phyloP scores from a whole-genome alignment of 2,888 invertebrate species.

The Leucoptera coffeella region DNA sequence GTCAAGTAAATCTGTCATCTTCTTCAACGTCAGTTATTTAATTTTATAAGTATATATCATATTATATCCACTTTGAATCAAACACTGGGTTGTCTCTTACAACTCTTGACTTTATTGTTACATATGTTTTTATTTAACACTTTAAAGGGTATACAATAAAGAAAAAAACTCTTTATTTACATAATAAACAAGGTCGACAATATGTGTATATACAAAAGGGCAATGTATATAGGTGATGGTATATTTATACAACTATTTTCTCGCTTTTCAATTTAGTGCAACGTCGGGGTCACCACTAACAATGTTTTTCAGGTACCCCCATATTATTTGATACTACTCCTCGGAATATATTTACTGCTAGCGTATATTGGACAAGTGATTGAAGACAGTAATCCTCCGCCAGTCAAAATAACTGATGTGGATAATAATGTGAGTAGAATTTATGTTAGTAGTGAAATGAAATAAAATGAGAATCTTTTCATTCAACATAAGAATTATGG shows the following conservation, averaged over 20 bases:
- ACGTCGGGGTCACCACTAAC: background rate
- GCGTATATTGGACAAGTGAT: constrained; percentile 22
- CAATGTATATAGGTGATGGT: background rate
- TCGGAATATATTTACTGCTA: constrained; percentile 22
- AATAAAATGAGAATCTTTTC: too few species aligned
- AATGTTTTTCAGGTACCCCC: constrained; percentile 20
- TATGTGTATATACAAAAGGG: background rate
- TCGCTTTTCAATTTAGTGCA: background rate
- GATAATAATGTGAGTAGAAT: constrained; percentile 18
- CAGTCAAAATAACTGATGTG: constrained; percentile 14
- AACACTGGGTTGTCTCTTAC: too few species aligned
- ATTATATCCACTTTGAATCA: too few species aligned
- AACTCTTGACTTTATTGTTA: too few species aligned
- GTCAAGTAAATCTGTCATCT: too few species aligned
- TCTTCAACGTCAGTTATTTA: too few species aligned
- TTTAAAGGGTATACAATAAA: background rate
- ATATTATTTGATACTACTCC: constrained; percentile 14
- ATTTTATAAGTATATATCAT: too few species aligned
- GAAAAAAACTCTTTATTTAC: background rate
- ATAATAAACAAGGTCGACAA: background rate
- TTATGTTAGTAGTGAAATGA: background rate
- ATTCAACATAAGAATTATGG: too few species aligned
- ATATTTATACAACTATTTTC: background rate
- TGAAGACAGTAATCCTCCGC: constrained; percentile 25
- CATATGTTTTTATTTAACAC: background rate